A percentile compares a stretch with the other conserved stretches of the same genome.
Evolutionary conservation across 2,797 vertebrate genomes (phyloP).

Genomic region (Lacerta agilis): DNA sequence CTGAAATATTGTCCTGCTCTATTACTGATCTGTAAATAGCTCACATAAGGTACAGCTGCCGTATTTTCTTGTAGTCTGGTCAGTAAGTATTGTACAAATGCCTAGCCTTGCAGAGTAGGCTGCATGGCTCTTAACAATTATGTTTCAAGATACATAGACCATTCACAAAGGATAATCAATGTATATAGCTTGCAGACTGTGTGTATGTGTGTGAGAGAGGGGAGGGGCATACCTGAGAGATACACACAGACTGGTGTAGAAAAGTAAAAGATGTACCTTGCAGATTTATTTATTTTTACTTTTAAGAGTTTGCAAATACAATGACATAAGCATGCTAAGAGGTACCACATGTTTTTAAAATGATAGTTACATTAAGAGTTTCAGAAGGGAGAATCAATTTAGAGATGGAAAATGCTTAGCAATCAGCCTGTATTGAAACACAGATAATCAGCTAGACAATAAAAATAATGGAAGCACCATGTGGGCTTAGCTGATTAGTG

Average conservation of each 20-base stretch:
- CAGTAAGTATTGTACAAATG: not conserved
- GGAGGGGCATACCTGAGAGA: not conserved
- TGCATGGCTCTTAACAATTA: not conserved
- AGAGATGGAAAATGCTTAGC: conserved; percentile 53
- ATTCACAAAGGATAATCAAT: not conserved
- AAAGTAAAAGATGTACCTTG: too few species aligned
- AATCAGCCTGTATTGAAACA: conserved; percentile 72
- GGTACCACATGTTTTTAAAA: conserved; percentile 26
- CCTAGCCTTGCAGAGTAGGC: too few species aligned
- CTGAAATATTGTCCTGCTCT: not conserved
- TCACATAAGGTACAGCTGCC: not conserved
- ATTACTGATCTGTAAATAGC: not conserved
- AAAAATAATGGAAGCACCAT: conserved; percentile 48
- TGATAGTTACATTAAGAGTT: conserved; percentile 45
- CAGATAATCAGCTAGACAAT: conserved; percentile 56
- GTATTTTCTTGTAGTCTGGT: not conserved
- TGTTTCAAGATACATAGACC: not conserved
- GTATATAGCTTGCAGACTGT: not conserved
- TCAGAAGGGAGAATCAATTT: conserved; percentile 17
- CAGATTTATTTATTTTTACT: not conserved
- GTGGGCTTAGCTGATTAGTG: conserved; percentile 54
- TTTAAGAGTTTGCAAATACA: not conserved
- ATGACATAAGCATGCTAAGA: not conserved
- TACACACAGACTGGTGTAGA: too few species aligned
- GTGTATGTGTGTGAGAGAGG: too few species aligned